A percentile compares a stretch with the other conserved stretches of the same genome.
phyloP scores from a whole-genome alignment of 2,888 invertebrate species.

The Proisotoma minuta region DNA sequence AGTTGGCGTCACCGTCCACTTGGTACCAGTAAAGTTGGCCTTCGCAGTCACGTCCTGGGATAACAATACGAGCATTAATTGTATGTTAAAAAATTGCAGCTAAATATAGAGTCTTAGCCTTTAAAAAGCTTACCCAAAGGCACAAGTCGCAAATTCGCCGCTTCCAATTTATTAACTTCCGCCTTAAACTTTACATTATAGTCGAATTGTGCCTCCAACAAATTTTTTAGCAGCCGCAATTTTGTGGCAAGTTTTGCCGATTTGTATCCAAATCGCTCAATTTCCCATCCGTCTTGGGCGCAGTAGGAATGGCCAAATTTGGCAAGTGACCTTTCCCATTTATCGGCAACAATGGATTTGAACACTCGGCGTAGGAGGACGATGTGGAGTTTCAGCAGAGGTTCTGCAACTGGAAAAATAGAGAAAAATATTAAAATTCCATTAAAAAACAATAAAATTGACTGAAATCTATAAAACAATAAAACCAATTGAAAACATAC shows the following conservation, averaged over 20 bases:
- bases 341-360: conserved; percentile 48
- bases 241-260: conserved; percentile 83
- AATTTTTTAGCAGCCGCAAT: conserved; percentile 79
- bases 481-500: conserved; percentile 56
- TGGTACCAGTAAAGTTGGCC: conserved; percentile 94
- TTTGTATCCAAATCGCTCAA: conserved; percentile 92
- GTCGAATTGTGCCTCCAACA: conserved; percentile 93
- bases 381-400: conserved; percentile 80
- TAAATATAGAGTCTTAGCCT: background rate
- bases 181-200: conserved; percentile 87
- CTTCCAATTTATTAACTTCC: conserved; percentile 71
- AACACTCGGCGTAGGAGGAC: conserved; percentile 73
- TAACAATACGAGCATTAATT: background rate
- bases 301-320: conserved; percentile 88
- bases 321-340: conserved; percentile 84
- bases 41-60: conserved; percentile 70
- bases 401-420: conserved; percentile 65
- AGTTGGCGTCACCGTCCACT: conserved; percentile 67
- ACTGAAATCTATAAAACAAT: background rate
- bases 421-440: no score
- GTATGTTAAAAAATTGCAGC: background rate
- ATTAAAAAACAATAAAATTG: no score
- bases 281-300: conserved; percentile 90
- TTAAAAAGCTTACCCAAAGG: conserved; percentile 62
- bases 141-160: conserved; percentile 74